A percentile compares a stretch with the other conserved stretches of the same genome.
Evolutionary conservation across 2,797 vertebrate genomes (phyloP).

Genomic region (Orestias chungarensis): DNA sequence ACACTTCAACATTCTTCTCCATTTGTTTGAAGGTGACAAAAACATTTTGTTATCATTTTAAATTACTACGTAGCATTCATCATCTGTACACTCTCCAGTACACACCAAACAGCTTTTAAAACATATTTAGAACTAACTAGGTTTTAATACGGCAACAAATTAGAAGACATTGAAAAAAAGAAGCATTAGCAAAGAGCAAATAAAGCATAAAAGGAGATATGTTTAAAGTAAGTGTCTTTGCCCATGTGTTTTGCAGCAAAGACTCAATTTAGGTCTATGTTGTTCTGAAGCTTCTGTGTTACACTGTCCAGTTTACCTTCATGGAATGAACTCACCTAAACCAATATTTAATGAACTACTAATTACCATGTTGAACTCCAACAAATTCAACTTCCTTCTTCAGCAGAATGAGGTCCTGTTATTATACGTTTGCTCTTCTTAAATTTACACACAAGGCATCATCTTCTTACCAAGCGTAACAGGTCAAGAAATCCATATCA

Average conservation of each 20-base stretch:
- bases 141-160: too few relatives aligned
- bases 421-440: slow-evolving; percentile 18
- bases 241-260: slow-evolving; percentile 4
- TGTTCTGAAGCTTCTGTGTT: slow-evolving; percentile 32
- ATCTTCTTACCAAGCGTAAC: slow-evolving; percentile 3
- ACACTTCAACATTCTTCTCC: neutral
- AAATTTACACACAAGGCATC: neutral
- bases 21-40: neutral
- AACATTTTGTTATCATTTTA: neutral
- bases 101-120: neutral
- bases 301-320: slow-evolving; percentile 57
- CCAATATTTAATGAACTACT: slow-evolving; percentile 74
- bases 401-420: slow-evolving; percentile 17
- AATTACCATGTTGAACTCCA: slow-evolving; percentile 65
- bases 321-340: slow-evolving; percentile 61
- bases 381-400: slow-evolving; percentile 36
- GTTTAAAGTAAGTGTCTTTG: neutral
- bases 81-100: too few relatives aligned
- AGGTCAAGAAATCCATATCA: neutral
- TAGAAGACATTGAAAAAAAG: too few relatives aligned
- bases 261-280: slow-evolving; percentile 42
- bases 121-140: too few relatives aligned
- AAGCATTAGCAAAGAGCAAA: neutral
- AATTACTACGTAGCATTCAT: neutral
- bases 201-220: neutral